A percentile compares a stretch with the other conserved stretches of the same genome.
phyloP scores from a whole-genome alignment of 2,113 vertebrate genomes.

The Peromyscus californicus region DNA sequence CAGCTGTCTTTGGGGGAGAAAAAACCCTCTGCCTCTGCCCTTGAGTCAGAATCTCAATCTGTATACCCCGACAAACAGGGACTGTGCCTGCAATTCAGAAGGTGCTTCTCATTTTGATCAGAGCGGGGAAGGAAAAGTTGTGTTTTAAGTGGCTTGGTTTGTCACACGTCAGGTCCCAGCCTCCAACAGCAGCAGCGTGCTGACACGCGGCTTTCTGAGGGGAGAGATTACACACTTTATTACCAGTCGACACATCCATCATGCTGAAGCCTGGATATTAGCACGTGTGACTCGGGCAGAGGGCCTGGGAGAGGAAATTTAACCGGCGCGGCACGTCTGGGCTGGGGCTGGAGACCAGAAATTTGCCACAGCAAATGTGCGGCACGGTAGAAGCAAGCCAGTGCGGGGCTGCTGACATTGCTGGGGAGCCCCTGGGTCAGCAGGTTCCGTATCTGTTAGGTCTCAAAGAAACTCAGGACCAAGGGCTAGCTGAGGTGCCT shows the following conservation, averaged over 20 bases:
- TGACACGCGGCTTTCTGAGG: conserved; percentile 65
- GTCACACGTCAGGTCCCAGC: conserved; percentile 53
- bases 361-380: rapidly evolving
- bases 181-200: conserved; percentile 48
- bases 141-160: conserved; percentile 67
- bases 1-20: not conserved
- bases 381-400: not conserved
- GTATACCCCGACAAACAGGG: not conserved
- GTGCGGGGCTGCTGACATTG: rapidly evolving
- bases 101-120: conserved; percentile 5
- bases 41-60: not conserved
- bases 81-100: conserved; percentile 14
- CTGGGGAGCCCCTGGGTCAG: not conserved
- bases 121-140: not conserved
- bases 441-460: not conserved
- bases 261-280: not conserved
- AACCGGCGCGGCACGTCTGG: not conserved
- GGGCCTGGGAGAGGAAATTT: conserved; percentile 58
- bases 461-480: not conserved
- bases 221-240: conserved; percentile 69
- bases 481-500: not conserved
- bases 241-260: conserved; percentile 56
- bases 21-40: not conserved
- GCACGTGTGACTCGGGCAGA: not conserved
- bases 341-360: not conserved